Conservation (phyloP, 2,113 vertebrate genomes). For the Pterocles burchelli region DNA sequence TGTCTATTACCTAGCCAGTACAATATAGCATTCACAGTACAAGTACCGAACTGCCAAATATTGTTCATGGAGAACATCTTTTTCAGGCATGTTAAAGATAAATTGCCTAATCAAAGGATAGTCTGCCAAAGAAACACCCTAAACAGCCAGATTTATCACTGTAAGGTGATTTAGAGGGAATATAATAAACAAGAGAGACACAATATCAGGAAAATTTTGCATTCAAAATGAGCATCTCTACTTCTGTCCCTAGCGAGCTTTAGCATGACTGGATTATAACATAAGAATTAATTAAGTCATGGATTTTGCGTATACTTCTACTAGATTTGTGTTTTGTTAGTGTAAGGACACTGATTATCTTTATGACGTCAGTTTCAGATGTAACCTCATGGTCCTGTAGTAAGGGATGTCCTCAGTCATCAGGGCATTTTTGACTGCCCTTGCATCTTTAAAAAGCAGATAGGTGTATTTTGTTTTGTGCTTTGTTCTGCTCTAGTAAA, state of each 20-base stretch:
- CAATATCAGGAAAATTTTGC: neutral
- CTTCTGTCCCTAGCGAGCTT: neutral
- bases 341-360: neutral
- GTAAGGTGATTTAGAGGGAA: neutral
- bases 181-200: neutral
- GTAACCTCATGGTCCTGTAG: neutral
- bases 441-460: neutral
- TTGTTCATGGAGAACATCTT: neutral
- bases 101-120: conserved; percentile 33
- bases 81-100: neutral
- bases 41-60: neutral
- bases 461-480: neutral
- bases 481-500: neutral
- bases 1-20: neutral
- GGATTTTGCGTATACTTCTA: neutral
- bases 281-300: neutral
- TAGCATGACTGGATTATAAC: neutral
- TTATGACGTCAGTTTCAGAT: neutral
- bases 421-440: neutral
- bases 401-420: neutral
- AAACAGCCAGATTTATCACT: conserved; percentile 17
- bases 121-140: neutral
- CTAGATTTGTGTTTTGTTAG: neutral
- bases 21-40: neutral
- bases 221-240: neutral